A percentile compares a stretch with the other conserved stretches of the same genome.
These are phyloP conservation scores for Spilarctia lutea DNA, from an alignment of 2,888 invertebrate genomes.

Conservation along the genomic window DNA sequence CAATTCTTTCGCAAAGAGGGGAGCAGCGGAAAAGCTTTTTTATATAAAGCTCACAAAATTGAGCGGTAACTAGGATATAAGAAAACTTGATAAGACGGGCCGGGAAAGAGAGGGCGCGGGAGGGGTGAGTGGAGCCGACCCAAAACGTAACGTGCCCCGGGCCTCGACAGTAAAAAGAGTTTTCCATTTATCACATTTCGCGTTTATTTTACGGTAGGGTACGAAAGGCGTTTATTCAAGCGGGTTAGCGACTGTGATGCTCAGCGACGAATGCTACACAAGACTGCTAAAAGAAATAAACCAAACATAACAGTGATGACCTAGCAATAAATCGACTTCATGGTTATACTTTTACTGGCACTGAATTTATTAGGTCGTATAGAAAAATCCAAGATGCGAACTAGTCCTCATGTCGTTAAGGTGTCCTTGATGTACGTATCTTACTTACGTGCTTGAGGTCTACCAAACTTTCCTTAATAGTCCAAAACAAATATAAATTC, in stretches of 20 bases:
- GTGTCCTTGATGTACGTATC: background rate
- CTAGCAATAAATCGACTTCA: slow-evolving; percentile 75
- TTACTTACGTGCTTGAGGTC: too few species aligned
- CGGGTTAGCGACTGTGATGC: slow-evolving; percentile 73
- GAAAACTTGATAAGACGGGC: slow-evolving; percentile 82
- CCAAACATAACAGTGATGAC: slow-evolving; percentile 78
- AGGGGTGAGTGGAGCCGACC: slow-evolving; percentile 72
- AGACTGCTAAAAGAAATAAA: slow-evolving; percentile 82
- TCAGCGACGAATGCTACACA: slow-evolving; percentile 74
- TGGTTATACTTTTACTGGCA: slow-evolving; percentile 60
- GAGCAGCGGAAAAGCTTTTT: slow-evolving; percentile 70
- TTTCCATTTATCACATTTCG: slow-evolving; percentile 86
- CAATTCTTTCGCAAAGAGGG: slow-evolving; percentile 70
- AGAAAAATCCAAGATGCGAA: background rate
- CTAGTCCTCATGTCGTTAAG: background rate
- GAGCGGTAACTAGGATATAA: slow-evolving; percentile 82
- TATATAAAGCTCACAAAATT: slow-evolving; percentile 77
- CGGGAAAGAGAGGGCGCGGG: slow-evolving; percentile 68
- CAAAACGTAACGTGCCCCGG: slow-evolving; percentile 79
- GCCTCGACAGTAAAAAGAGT: slow-evolving; percentile 83
- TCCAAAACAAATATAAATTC: background rate
- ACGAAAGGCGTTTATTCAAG: slow-evolving; percentile 75
- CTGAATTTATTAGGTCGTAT: background rate
- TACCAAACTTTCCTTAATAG: background rate
- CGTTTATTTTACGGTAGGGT: slow-evolving; percentile 85